phyloP scores from a whole-genome alignment of 2,888 invertebrate genomes.

The Troglohyphantes excavatus region DNA sequence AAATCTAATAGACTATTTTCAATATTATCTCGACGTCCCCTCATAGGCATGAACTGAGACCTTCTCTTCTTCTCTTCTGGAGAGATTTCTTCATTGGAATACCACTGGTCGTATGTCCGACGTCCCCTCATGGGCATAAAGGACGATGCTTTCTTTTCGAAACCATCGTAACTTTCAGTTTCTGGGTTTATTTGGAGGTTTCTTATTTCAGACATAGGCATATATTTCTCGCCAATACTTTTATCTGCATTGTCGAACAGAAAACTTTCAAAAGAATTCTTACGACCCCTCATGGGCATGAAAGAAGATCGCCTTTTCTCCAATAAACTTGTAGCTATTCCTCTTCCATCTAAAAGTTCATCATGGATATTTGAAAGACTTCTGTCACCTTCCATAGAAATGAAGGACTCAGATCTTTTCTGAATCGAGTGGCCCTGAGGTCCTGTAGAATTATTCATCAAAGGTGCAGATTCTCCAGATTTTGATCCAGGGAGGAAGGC shows the following conservation, averaged over 20 bases:
- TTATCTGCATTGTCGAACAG: background rate
- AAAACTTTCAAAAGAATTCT: constrained; percentile 34
- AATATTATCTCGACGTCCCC: constrained; percentile 37
- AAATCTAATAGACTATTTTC: background rate
- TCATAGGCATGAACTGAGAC: constrained; percentile 63
- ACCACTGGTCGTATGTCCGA: background rate
- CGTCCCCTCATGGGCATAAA: background rate
- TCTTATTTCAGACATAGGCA: background rate
- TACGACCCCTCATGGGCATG: constrained; percentile 67
- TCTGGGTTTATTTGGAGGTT: background rate
- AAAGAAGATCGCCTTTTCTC: constrained; percentile 49
- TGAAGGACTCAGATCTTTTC: background rate
- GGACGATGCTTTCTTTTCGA: too few species aligned
- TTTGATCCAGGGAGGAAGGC: background rate
- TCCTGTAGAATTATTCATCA: background rate
- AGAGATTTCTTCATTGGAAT: background rate
- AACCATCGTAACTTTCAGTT: too few species aligned
- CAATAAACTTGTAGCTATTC: background rate
- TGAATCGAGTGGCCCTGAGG: background rate
- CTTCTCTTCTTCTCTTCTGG: constrained; percentile 17
- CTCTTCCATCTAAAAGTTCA: background rate
- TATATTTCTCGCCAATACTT: background rate
- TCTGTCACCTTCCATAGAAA: background rate
- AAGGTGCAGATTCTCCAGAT: background rate
- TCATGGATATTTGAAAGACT: background rate